Evolutionary conservation across 2,797 vertebrate genomes (phyloP).

Genomic region (Sebastes alutus): DNA sequence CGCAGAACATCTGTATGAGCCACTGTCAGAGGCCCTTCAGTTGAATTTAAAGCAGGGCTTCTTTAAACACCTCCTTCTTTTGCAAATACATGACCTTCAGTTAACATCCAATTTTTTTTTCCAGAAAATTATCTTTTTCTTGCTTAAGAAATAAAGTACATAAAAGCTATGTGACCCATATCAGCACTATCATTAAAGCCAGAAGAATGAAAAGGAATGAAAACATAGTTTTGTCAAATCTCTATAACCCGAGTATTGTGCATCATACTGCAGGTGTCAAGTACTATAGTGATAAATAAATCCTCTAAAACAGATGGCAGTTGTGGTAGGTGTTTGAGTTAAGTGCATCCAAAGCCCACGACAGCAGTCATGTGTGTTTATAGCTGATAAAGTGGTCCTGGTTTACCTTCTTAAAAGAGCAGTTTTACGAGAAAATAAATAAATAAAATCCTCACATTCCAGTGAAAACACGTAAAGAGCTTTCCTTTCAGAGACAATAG

Average conservation of each 20-base stretch:
- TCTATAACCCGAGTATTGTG: background rate
- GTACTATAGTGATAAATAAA: background rate
- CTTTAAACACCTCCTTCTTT: slow-evolving; percentile 12
- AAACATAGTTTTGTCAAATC: background rate
- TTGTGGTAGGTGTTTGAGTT: slow-evolving; percentile 24
- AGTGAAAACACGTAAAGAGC: background rate
- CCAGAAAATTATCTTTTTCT: background rate
- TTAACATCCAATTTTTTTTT: background rate
- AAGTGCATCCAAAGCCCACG: slow-evolving; percentile 10
- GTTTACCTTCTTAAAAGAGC: background rate
- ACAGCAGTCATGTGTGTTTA: too few relatives aligned
- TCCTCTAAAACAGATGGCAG: slow-evolving; percentile 22
- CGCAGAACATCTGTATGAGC: slow-evolving; percentile 77
- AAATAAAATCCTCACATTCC: background rate
- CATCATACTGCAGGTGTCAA: slow-evolving; percentile 9
- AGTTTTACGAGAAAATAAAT: too few relatives aligned
- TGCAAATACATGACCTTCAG: background rate
- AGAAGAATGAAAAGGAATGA: background rate
- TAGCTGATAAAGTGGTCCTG: background rate
- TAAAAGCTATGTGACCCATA: background rate
- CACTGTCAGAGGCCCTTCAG: slow-evolving; percentile 70
- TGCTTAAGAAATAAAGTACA: background rate
- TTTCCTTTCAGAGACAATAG: slow-evolving; percentile 11
- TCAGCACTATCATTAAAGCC: background rate
- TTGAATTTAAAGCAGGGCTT: slow-evolving; percentile 10